Conservation (phyloP, 92 coral and sea anemone species). For the Umimayanthus kanabou region DNA sequence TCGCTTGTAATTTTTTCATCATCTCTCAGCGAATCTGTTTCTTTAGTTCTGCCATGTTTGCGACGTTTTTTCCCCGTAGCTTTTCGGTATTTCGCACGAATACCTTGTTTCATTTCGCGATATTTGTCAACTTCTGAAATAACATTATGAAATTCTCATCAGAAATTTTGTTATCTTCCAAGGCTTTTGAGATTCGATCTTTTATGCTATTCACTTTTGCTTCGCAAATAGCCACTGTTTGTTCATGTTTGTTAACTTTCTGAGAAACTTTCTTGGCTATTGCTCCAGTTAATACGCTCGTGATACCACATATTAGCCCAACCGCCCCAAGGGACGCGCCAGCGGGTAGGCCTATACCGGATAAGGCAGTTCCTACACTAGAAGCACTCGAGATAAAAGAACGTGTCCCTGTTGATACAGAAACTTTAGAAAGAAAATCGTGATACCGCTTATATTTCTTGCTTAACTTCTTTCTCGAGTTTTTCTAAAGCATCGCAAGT, state of each 20-base stretch:
- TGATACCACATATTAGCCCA: no score
- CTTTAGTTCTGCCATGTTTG: no score
- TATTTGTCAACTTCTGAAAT: neutral
- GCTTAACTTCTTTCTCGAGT: no score
- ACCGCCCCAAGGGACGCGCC: no score
- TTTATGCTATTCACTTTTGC: neutral
- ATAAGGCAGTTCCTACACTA: no score
- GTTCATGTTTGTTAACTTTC: no score
- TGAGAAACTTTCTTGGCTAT: neutral
- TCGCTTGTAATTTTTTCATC: neutral
- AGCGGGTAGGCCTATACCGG: no score
- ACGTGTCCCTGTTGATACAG: no score
- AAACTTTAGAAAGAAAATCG: no score
- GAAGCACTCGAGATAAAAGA: no score
- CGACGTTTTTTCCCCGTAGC: neutral
- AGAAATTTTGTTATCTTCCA: neutral
- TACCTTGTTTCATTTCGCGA: neutral
- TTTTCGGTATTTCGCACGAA: neutral
- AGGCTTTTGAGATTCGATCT: neutral
- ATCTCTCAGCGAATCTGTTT: neutral
- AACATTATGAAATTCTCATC: neutral
- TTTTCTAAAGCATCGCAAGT: neutral
- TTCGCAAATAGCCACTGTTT: no score
- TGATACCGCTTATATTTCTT: no score
- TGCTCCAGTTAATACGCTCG: neutral